Base-by-base conservation (phyloP, 2,113 vertebrate genomes). In the Anthoscopus minutus region DNA sequence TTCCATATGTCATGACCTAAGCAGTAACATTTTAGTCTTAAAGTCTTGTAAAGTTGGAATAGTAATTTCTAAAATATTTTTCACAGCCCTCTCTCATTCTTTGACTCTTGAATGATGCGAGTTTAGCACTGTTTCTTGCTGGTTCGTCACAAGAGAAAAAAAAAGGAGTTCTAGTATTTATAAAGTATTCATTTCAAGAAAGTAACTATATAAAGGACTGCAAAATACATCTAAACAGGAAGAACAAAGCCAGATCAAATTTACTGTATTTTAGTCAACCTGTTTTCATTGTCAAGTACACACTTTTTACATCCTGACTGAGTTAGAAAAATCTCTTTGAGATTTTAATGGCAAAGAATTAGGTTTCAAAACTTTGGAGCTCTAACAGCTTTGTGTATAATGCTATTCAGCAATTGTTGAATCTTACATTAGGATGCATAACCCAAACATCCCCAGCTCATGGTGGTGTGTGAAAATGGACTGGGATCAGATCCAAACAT, bases 391-490 rank as follows among this genome's bases (percentile, higher is more conserved):
- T 90, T 89, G 51, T 82, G n/a, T 57, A 62, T 19, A 48, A 30
- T 53, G 23, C 42, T 77, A 48, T 80, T 85, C 66, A 89, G 42
- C 31, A 82, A 19, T 8, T 80, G 81, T 64, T 94, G 72, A 65
- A 62, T 77, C 44, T 70, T 71, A 31, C 38, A 78, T 89, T 90
- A 74, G 31, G n/a, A 88, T 83, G 76, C 69, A 69, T 38, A 94
- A 73, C 69, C 44, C 94, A 96, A 95, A 93, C 60, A 90, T 73
- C 40, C 48, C 44, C 28, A 73, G 67, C 38, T 94, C 64, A 58
- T 51, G 67, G 38, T 70, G 21, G 22, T 74, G 82, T 78, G 79
- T 88, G 79, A 89, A 97, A 96, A 92, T 60, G 35, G 93, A 44
- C 79, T 86, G 93, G 79, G 74, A 91, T 86, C 51, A 15, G 30